These are phyloP conservation scores for Parelbella ahira DNA, from an alignment of 2,888 invertebrate species.

Conservation along the genomic window DNA sequence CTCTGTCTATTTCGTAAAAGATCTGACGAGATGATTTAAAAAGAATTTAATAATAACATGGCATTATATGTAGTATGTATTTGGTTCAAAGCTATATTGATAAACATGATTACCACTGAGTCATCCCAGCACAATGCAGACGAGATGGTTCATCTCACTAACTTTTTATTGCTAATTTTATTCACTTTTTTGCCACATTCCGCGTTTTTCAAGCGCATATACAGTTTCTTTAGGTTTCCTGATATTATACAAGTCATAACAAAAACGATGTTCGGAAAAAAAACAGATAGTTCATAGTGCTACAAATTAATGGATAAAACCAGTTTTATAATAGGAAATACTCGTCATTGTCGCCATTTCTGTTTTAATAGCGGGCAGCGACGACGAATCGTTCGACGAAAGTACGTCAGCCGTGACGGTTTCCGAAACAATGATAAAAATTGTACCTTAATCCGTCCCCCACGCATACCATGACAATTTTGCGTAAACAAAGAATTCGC, in stretches of 20 bases:
- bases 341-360: conserved; percentile 11
- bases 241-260: conserved; percentile 9
- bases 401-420: conserved; percentile 17
- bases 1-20: too few relatives aligned
- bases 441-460: conserved; percentile 55
- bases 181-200: conserved; percentile 15
- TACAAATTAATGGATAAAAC: conserved; percentile 10
- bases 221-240: conserved; percentile 14
- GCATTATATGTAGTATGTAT: conserved; percentile 9
- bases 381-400: conserved; percentile 10
- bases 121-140: conserved; percentile 6
- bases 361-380: conserved; percentile 5
- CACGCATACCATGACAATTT: conserved; percentile 40
- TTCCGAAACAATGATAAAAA: conserved; percentile 32
- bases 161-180: conserved; percentile 16
- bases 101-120: conserved; percentile 14
- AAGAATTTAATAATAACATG: too few relatives aligned
- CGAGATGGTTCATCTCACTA: conserved; percentile 11
- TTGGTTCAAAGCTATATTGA: conserved; percentile 7
- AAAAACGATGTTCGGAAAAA: conserved; percentile 11
- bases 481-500: conserved; percentile 40
- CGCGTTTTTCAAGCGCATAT: conserved; percentile 16
- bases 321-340: conserved; percentile 12
- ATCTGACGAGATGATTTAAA: too few relatives aligned
- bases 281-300: conserved; percentile 10